These are phyloP conservation scores for Propithecus perrieri DNA, from an alignment of 2,797 vertebrate species.

Conservation along the genomic window DNA sequence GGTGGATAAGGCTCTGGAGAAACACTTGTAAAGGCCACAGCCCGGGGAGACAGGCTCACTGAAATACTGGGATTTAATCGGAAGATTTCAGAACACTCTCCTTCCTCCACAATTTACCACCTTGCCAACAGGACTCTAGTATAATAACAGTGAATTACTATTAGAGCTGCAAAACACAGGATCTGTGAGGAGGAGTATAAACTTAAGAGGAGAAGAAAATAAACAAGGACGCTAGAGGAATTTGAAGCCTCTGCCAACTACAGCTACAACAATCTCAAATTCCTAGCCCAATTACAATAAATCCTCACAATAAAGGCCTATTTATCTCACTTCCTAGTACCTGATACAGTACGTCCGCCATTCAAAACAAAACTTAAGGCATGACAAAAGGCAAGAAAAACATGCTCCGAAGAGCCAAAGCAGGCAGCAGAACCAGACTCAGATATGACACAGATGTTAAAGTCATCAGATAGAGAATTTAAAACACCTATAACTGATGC, in stretches of 20 bases:
- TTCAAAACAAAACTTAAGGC: not conserved
- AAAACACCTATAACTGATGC: not conserved
- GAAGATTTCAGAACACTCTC: not conserved
- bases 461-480: not conserved
- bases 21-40: not conserved
- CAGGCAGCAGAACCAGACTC: not conserved
- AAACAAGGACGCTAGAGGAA: not conserved
- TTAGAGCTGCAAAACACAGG: not conserved
- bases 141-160: not conserved
- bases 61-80: not conserved
- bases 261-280: not conserved
- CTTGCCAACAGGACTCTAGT: not conserved
- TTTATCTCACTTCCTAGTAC: not conserved
- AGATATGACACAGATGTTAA: not conserved
- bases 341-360: not conserved
- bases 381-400: not conserved
- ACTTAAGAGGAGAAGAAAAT: not conserved
- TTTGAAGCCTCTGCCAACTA: not conserved
- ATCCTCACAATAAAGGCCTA: not conserved
- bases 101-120: not conserved
- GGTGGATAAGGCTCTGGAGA: not conserved
- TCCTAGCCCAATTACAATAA: not conserved
- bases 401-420: not conserved
- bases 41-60: not conserved
- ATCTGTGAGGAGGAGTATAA: not conserved